These are phyloP conservation scores for Halcyon senegalensis DNA, from an alignment of 2,113 vertebrate species.

Conservation along the genomic window DNA sequence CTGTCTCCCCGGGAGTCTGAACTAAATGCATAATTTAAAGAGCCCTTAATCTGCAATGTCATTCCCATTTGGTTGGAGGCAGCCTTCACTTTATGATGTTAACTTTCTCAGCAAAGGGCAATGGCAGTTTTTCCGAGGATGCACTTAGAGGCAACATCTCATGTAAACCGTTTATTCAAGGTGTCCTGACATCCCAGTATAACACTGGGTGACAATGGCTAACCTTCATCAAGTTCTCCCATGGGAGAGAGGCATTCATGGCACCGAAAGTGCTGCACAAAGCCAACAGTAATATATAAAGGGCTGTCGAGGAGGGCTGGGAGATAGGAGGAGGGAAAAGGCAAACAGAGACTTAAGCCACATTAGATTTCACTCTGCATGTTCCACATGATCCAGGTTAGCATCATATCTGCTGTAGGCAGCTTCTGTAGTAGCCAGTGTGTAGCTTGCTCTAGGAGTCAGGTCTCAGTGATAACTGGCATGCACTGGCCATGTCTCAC, in stretches of 20 bases:
- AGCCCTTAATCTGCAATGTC: constrained; percentile 78
- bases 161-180: constrained; percentile 69
- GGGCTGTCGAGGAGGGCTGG: background rate
- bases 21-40: constrained; percentile 79
- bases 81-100: constrained; percentile 80
- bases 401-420: background rate
- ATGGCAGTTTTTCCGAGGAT: constrained; percentile 63
- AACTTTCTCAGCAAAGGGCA: constrained; percentile 78
- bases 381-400: background rate
- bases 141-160: constrained; percentile 49
- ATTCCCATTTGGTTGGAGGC: constrained; percentile 78
- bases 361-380: background rate
- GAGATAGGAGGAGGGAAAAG: background rate
- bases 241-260: constrained; percentile 4
- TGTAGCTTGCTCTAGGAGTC: background rate
- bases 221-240: constrained; percentile 61
- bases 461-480: background rate
- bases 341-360: background rate
- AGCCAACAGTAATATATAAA: constrained; percentile 12
- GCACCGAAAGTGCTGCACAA: constrained; percentile 14
- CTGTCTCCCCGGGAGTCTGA: constrained; percentile 75
- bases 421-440: background rate
- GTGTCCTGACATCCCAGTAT: constrained; percentile 53
- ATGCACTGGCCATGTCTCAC: background rate
- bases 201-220: constrained; percentile 60